A percentile compares a stretch with the other conserved stretches of the same genome.
Evolutionary conservation across 2,888 invertebrate genomes (phyloP).

Genomic region (Eupithecia subfuscata): DNA sequence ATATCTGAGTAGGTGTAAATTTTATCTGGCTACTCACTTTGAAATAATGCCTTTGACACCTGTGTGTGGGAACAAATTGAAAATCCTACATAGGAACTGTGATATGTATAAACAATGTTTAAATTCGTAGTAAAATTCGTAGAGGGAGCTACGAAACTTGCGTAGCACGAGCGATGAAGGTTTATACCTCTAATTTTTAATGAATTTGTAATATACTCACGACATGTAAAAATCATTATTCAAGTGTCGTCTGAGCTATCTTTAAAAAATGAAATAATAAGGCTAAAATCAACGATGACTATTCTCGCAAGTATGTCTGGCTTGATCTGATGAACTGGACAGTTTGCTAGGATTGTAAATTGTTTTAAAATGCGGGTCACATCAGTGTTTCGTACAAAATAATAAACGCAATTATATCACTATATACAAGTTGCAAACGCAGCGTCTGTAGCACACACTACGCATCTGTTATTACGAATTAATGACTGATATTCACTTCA

Average conservation of each 20-base stretch:
- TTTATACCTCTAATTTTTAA: constrained; percentile 17
- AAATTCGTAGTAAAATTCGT: neutral
- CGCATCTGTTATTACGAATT: no score
- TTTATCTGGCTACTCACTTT: neutral
- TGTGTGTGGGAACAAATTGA: neutral
- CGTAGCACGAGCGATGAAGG: neutral
- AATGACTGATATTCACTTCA: no score
- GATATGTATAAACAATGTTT: neutral
- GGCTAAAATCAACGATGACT: constrained; percentile 52
- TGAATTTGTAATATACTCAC: constrained; percentile 22
- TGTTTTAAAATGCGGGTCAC: neutral
- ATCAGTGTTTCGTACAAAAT: neutral
- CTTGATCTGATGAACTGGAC: constrained; percentile 28
- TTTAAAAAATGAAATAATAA: constrained; percentile 48
- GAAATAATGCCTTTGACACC: neutral
- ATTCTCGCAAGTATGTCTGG: constrained; percentile 22
- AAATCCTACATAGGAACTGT: neutral
- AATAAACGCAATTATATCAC: neutral
- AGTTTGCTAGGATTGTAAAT: neutral
- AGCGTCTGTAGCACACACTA: neutral
- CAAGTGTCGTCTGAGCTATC: constrained; percentile 35
- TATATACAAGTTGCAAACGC: neutral
- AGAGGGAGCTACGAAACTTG: neutral
- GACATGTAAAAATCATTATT: constrained; percentile 47
- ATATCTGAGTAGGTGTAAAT: neutral